Evolutionary conservation across 2,113 vertebrate species (phyloP), one percentile per base, ranked within the genome.

Genomic region (Sitta europaea): DNA sequence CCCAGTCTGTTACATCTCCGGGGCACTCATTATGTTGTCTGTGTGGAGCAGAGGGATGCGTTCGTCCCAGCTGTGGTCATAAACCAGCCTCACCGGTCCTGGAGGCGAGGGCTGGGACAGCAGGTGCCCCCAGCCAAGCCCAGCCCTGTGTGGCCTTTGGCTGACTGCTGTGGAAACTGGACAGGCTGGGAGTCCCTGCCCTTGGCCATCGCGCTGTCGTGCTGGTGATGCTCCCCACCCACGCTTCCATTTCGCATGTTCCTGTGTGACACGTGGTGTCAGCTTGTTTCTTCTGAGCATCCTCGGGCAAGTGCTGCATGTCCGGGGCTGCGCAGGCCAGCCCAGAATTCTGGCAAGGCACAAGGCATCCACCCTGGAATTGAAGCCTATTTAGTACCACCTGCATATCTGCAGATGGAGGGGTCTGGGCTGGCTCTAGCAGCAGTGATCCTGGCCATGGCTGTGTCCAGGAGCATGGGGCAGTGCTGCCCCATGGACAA

Each of bases 261-360:
- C 54, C 27, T 42, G 63, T 14, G 38, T 83, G 88, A 42, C 78
- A 70, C 5, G 7, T 53, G 82, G 25, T 38, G 75, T 58, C 3
- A 3, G 72, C n/a, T 57, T 14, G 0, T 10, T 59, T 54, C 72
- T 74, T 45, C 33, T 24, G 68, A 81, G 72, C 65, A 40, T 35
- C 68, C 68, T 58, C 1, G 10, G 28, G n/a, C 5, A 12, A 43
- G 59, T 0, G 35, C 50, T 61, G 40, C 1, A 0, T 35, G 55
- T 36, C 35, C 65, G 5, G 79, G 38, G 54, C 68, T 54, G 51
- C 11, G 53, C 7, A 1, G 21, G 40, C 21, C 67, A 16, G 43
- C 0, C 0, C 24, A 12, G 9, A 23, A 17, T 9, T 1, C 36
- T 1, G 3, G 50, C 3, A 10, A 21, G 77, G 40, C 2, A 0